These are phyloP conservation scores for Tenualosa ilisha DNA, from an alignment of 2,797 vertebrate genomes.

Conservation along the genomic window DNA sequence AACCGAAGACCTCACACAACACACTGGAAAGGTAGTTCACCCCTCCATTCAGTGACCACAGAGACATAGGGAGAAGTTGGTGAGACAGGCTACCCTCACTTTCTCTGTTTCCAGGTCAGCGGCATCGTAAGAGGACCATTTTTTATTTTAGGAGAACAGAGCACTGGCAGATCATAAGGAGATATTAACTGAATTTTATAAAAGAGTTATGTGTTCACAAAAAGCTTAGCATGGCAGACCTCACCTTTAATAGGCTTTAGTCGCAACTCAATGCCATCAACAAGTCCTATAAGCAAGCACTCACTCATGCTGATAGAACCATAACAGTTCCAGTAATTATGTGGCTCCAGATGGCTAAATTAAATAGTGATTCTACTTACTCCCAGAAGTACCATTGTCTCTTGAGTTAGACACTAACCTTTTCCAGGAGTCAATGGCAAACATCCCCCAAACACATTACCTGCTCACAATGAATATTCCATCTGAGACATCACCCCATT, in stretches of 20 bases:
- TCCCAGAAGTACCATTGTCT: slow-evolving; percentile 47
- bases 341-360: slow-evolving; percentile 49
- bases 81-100: too few relatives aligned
- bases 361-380: slow-evolving; percentile 45
- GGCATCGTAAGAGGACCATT: too few relatives aligned
- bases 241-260: not conserved
- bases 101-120: too few relatives aligned
- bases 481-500: not conserved
- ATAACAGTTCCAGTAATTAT: slow-evolving; percentile 53
- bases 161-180: too few relatives aligned
- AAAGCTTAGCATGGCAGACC: too few relatives aligned
- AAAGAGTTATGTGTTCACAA: too few relatives aligned
- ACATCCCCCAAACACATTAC: not conserved
- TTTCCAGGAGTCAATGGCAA: slow-evolving; percentile 6
- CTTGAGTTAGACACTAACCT: slow-evolving; percentile 44
- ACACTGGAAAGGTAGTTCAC: too few relatives aligned
- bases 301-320: slow-evolving; percentile 12
- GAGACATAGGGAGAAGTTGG: too few relatives aligned
- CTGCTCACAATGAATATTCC: not conserved
- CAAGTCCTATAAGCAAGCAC: not conserved
- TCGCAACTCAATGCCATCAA: not conserved
- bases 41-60: too few relatives aligned
- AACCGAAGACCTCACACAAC: too few relatives aligned
- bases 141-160: too few relatives aligned
- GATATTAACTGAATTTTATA: too few relatives aligned